Base-by-base conservation (phyloP, 2,797 vertebrate species). In the Nannoperca australis region DNA sequence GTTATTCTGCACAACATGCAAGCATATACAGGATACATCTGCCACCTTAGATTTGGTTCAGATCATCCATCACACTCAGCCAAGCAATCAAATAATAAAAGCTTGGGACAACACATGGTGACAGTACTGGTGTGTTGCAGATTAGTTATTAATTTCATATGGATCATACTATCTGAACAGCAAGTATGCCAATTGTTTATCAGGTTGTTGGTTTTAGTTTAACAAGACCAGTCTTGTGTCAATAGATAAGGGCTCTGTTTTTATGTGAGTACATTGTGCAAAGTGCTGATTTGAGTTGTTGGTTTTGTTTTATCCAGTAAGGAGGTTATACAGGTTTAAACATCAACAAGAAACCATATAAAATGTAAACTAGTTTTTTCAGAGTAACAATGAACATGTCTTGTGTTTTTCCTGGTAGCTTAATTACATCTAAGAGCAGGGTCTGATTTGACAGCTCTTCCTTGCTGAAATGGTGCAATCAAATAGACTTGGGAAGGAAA, bases 31-130 rank as follows among this genome's bases (percentile, higher is more conserved):
- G 61, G 50, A 42, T 40, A 13, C 8, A 10, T 76, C 30, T 70
- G 69, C 24, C 42, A 59, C 50, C 18, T 56, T 34, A 49, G 40
- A 70, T 76, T 64, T 73, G 34, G 27, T 42, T 45, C 20, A 42
- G 44, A 61, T 55, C 51, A 42, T 70, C 66, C 42, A 55, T 69
- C 65, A 34, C 11, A 55, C 27, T 32, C 36, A 34, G 32, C 30
- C 20, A 24, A 2, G 36, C 24, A 45, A 62, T 10, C 15, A 22
- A 40, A 27, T 6, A 68, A 54, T 38, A 49, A 67, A 71, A n/a
- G 32, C 10, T 61, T 56, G 36, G 56, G 30, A 58, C 51, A 53
- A 14, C 60, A 70, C 13, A 32, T 17, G 64, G n/a, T 66, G 51
- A 51, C 30, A 27, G 63, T 18, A 11, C 56, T 34, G 32, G n/a